Evolutionary conservation across 2,797 vertebrate genomes (phyloP).

Genomic region (Urophycis tenuis): DNA sequence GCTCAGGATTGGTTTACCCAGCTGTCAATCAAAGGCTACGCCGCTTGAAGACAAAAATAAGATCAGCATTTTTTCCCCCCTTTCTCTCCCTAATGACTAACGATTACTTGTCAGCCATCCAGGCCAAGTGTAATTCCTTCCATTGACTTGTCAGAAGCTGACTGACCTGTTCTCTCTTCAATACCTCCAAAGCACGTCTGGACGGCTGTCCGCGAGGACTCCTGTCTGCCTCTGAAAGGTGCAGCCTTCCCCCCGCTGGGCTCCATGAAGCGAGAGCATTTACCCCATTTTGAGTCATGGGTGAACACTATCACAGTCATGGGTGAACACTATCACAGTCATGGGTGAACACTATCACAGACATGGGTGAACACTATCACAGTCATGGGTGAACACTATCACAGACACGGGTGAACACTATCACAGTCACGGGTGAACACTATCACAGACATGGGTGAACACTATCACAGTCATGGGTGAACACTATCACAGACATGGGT

Average conservation of each 20-base stretch:
- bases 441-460: not conserved
- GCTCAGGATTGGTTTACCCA: conserved; percentile 12
- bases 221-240: not conserved
- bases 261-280: not conserved
- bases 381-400: too few relatives aligned
- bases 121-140: not conserved
- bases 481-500: not conserved
- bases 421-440: not conserved
- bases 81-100: conserved; percentile 2
- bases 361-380: not conserved
- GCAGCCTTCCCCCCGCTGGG: not conserved
- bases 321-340: too few relatives aligned
- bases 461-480: too few relatives aligned
- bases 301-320: not conserved
- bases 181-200: not conserved
- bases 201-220: not conserved
- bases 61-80: not conserved
- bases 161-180: not conserved
- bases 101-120: not conserved
- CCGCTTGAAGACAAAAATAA: conserved; percentile 5
- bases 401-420: not conserved
- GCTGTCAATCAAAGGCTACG: conserved; percentile 6
- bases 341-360: not conserved
- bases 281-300: not conserved
- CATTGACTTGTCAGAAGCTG: conserved; percentile 6